Evolutionary conservation across 2,888 invertebrate species (phyloP).

Genomic region (Gonocerus acuteangulatus): DNA sequence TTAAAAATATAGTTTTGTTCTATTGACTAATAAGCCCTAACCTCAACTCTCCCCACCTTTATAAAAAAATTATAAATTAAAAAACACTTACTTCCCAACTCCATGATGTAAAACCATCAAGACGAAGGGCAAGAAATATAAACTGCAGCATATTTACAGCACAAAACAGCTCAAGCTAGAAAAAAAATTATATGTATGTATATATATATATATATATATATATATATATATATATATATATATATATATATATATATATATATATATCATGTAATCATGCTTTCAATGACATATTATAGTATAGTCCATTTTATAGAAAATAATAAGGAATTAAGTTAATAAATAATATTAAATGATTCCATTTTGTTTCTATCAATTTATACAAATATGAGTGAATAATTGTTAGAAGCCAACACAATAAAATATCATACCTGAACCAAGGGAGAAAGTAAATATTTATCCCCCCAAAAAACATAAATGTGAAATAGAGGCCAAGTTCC

Average conservation of each 20-base stretch:
- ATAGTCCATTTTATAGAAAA: not conserved
- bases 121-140: slow-evolving; percentile 86
- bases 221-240: not conserved
- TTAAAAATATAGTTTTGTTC: no score
- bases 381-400: no score
- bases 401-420: no score
- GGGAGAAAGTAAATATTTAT: no score
- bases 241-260: not conserved
- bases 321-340: not conserved
- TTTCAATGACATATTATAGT: not conserved
- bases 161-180: slow-evolving; percentile 88
- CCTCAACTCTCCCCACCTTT: no score
- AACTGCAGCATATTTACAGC: slow-evolving; percentile 96
- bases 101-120: slow-evolving; percentile 84
- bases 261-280: no score
- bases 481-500: no score
- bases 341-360: no score
- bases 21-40: no score
- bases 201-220: slow-evolving; percentile 10
- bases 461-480: no score
- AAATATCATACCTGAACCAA: no score
- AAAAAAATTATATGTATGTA: slow-evolving; percentile 42
- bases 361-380: no score
- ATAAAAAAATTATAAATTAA: not conserved
- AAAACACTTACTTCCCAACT: slow-evolving; percentile 59